Conservation (phyloP, 2,113 vertebrate species). For the Alethe castanea region DNA sequence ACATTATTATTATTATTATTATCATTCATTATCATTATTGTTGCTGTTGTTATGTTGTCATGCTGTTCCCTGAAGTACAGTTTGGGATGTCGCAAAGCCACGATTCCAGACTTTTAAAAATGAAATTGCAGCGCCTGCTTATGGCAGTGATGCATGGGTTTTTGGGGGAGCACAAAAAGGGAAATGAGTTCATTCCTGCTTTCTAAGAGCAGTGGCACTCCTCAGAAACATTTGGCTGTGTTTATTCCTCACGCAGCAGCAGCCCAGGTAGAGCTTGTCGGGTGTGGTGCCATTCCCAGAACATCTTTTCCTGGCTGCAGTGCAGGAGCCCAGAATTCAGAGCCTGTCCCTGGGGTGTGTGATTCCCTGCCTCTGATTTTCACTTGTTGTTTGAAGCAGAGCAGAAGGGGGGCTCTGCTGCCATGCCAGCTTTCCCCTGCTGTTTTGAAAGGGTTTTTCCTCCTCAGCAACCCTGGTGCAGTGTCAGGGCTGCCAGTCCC, state of each 20-base stretch:
- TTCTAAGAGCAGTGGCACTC: background rate
- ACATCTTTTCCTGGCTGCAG: background rate
- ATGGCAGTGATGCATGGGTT: fast-evolving
- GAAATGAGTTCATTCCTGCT: background rate
- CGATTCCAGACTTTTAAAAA: background rate
- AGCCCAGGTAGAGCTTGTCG: background rate
- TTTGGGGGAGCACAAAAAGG: background rate
- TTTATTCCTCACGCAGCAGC: background rate
- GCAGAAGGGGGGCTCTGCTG: background rate
- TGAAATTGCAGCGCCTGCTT: fast-evolving
- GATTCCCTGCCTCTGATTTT: background rate
- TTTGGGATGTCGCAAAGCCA: background rate
- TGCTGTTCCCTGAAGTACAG: background rate
- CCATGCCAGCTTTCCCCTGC: background rate
- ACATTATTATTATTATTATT: background rate
- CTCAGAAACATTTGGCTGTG: background rate
- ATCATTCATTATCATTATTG: no score
- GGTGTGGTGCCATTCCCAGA: background rate
- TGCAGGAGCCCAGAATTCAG: background rate
- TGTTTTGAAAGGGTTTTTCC: background rate
- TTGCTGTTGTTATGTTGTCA: background rate
- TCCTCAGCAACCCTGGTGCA: background rate
- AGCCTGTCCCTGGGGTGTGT: background rate
- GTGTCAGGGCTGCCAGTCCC: background rate
- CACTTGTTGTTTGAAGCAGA: background rate